A percentile compares a stretch with the other conserved stretches of the same genome.
Evolutionary conservation across 2,888 invertebrate genomes (phyloP).

Genomic region (Gandaritis pyraliata): DNA sequence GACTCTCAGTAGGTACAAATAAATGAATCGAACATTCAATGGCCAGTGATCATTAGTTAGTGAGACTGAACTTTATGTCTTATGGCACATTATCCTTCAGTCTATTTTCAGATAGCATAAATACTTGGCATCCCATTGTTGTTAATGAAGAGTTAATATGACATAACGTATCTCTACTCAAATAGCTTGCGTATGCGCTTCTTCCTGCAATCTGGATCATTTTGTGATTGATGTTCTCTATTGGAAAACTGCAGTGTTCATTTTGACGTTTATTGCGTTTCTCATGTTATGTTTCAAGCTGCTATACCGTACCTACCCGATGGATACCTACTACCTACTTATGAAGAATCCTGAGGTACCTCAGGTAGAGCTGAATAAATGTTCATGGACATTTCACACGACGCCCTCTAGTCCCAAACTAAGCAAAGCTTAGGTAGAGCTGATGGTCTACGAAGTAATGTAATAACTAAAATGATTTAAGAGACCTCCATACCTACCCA

Average conservation of each 20-base stretch:
- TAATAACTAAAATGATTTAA: too few relatives aligned
- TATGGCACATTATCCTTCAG: constrained; percentile 28
- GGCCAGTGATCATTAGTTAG: constrained; percentile 24
- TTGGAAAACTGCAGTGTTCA: background rate
- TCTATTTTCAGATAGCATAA: constrained; percentile 36
- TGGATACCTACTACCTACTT: too few relatives aligned
- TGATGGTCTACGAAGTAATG: too few relatives aligned
- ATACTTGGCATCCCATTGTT: constrained; percentile 44
- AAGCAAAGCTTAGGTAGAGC: too few relatives aligned
- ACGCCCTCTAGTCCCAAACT: too few relatives aligned
- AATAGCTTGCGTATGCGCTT: constrained; percentile 32
- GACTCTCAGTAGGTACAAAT: constrained; percentile 29
- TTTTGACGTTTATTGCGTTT: background rate
- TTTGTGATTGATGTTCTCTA: constrained; percentile 7
- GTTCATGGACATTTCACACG: too few relatives aligned
- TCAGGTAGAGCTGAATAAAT: too few relatives aligned
- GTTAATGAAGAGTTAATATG: constrained; percentile 43
- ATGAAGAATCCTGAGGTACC: too few relatives aligned
- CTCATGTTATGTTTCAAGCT: background rate
- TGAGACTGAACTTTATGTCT: constrained; percentile 30
- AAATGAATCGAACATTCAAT: constrained; percentile 38
- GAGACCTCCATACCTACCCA: too few relatives aligned
- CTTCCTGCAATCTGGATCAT: constrained; percentile 22
- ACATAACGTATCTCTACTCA: constrained; percentile 37
- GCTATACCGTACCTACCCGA: too few relatives aligned